phyloP scores from a whole-genome alignment of 2,888 invertebrate genomes.

The Harpalus rubripes region DNA sequence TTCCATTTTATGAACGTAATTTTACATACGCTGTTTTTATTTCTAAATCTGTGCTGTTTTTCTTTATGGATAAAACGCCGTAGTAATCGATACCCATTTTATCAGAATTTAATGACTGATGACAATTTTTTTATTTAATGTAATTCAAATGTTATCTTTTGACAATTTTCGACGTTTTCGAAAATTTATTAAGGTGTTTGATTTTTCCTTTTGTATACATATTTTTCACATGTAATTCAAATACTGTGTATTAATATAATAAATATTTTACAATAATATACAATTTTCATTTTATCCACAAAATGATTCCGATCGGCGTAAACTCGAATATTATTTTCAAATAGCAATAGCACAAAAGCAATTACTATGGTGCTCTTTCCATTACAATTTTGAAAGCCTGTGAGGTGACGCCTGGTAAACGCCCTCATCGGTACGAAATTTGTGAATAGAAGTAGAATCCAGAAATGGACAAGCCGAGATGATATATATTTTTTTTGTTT shows the following conservation, averaged over 20 bases:
- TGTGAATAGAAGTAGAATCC: too few relatives aligned
- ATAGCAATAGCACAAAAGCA: too few relatives aligned
- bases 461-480: too few relatives aligned
- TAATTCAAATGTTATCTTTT: conserved; percentile 28
- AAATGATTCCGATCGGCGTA: too few relatives aligned
- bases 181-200: neutral
- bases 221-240: neutral
- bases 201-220: neutral
- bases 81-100: conserved; percentile 88
- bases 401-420: too few relatives aligned
- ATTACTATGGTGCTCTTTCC: too few relatives aligned
- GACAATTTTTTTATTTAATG: conserved; percentile 5
- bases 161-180: neutral
- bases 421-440: too few relatives aligned
- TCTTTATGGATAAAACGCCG: conserved; percentile 84
- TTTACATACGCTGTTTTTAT: conserved; percentile 84
- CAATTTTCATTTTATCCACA: neutral
- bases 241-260: neutral
- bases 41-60: conserved; percentile 83
- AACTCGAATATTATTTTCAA: too few relatives aligned
- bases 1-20: neutral
- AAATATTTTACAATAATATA: neutral
- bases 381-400: too few relatives aligned
- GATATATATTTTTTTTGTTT: too few relatives aligned
- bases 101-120: neutral